Evolutionary conservation across 2,113 vertebrate genomes (phyloP), one percentile per base, ranked within the genome.

Genomic region (Sturnira hondurensis): DNA sequence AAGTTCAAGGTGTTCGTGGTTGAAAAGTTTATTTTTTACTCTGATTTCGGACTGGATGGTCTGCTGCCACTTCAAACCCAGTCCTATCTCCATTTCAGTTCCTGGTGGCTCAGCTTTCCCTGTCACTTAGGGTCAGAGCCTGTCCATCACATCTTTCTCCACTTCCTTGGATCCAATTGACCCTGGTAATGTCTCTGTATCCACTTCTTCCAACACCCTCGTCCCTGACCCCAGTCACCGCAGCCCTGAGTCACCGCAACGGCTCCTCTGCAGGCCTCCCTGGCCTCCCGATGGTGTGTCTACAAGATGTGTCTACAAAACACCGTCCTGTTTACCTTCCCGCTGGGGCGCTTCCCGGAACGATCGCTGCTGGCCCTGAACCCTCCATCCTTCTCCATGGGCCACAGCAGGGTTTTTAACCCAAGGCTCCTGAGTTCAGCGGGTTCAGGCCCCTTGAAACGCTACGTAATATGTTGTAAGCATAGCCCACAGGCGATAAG

Each of bases 401-500:
- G 38, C 50, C 31, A 2, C 5, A 2, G 3, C 45, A n/a, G 47
- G 47, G 36, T 3, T 22, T 89, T 28, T 82, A 47, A 63, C n/a
- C 43, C 3, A 4, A 65, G 28, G 43, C 52, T 36, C 38, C 73
- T 77, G 71, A 38, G 81, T 50, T 61, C 78, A 77, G n/a, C 43
- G 52, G 28, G 26, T 47, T 14, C 15, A 0, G 26, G 68, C 10
- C 31, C 38, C 24, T 83, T 45, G 56, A 82, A 70, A 84, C 52
- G 17, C 41, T 31, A 0, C 65, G 28, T 61, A 19, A 43, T 28
- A 2, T 86, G 38, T 47, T 38, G 17, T 70, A 58, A 65, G 89
- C 54, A 31, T 33, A 86, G 41, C 74, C 76, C 45, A 58, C 89
- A 61, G 17, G 54, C 58, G 89, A 67, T 65, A 67, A n/a, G 61